These are phyloP conservation scores for Sciaenops ocellatus DNA, from an alignment of 2,797 vertebrate species.

Conservation along the genomic window DNA sequence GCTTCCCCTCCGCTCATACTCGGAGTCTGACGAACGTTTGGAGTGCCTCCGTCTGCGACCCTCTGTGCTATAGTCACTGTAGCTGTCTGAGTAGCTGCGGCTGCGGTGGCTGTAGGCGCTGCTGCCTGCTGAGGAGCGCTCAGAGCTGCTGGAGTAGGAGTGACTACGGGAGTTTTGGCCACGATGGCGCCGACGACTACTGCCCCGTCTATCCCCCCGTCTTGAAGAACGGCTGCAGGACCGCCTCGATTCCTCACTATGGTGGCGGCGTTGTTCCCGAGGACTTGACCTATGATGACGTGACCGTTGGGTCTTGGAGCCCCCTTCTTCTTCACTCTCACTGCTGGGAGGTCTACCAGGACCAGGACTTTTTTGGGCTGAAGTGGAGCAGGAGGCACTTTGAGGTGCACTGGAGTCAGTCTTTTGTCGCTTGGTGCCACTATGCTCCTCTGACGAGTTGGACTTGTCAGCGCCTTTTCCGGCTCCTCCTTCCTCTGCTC, in stretches of 20 bases:
- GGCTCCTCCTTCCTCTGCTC: constrained; percentile 84
- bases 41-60: constrained; percentile 86
- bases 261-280: constrained; percentile 87
- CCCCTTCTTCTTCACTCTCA: constrained; percentile 91
- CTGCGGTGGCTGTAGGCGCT: constrained; percentile 91
- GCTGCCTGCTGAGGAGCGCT: constrained; percentile 92
- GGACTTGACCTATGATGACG: constrained; percentile 87
- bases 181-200: constrained; percentile 86
- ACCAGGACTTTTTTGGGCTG: constrained; percentile 81
- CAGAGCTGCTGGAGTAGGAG: constrained; percentile 94
- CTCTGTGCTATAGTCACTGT: constrained; percentile 94
- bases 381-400: constrained; percentile 83
- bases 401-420: constrained; percentile 79
- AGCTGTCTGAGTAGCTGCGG: constrained; percentile 93
- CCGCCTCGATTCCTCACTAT: constrained; percentile 92
- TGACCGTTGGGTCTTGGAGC: constrained; percentile 83
- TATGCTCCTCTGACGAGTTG: constrained; percentile 86
- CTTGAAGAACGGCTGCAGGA: constrained; percentile 91
- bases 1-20: constrained; percentile 88
- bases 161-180: constrained; percentile 86
- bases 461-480: constrained; percentile 83
- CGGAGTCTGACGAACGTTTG: constrained; percentile 92
- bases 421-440: constrained; percentile 87
- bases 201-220: constrained; percentile 84
- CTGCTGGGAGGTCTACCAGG: constrained; percentile 89